Conservation (phyloP, 2,888 invertebrate genomes). For the Meteorus colon region DNA sequence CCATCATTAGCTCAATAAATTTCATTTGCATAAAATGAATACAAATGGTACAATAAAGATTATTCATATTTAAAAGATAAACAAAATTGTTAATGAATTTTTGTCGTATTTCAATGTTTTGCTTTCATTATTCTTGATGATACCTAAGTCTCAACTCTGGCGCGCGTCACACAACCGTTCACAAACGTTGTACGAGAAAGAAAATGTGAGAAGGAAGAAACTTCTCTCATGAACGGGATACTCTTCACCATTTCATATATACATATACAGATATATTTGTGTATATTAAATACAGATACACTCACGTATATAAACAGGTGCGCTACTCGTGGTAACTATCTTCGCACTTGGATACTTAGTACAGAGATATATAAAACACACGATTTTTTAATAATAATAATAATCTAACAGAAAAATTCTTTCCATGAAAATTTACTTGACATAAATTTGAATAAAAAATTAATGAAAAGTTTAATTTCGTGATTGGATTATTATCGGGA, state of each 20-base stretch:
- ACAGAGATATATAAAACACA: constrained; percentile 9
- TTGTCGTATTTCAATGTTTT: neutral
- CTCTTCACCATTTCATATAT: neutral
- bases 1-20: no score
- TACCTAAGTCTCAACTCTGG: neutral
- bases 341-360: neutral
- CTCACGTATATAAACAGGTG: constrained; percentile 11
- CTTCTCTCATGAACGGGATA: constrained; percentile 9
- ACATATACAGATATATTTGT: neutral
- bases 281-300: constrained; percentile 3
- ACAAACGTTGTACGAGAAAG: neutral
- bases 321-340: constrained; percentile 2
- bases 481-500: no score
- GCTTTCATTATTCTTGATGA: neutral
- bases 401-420: no score
- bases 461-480: no score
- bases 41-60: no score
- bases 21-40: no score
- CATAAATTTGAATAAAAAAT: no score
- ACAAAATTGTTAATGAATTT: no score
- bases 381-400: no score
- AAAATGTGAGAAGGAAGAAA: neutral
- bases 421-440: no score
- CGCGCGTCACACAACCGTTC: neutral
- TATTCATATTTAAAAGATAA: no score